Base-by-base conservation (phyloP, 2,888 invertebrate species). In the Harmothoe impar region DNA sequence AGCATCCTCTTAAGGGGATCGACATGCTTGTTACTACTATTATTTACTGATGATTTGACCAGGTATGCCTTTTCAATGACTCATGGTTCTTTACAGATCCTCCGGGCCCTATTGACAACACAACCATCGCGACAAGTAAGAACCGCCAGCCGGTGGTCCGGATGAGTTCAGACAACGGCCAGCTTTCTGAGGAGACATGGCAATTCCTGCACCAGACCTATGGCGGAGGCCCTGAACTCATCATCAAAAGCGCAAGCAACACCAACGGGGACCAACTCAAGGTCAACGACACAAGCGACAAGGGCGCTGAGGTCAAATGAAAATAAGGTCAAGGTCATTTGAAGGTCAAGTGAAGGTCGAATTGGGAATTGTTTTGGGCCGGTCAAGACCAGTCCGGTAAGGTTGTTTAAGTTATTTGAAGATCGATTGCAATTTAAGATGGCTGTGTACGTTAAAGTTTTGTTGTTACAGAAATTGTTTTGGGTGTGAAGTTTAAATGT, bases 41-140 rank as follows among this genome's bases (percentile, higher is more conserved):
- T n/a, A n/a, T n/a, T n/a, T n/a, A n/a, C n/a, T n/a, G n/a, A n/a
- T n/a, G n/a, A n/a, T n/a, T n/a, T n/a, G n/a, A n/a, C n/a, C n/a
- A n/a, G n/a, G n/a, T n/a, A n/a, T n/a, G n/a, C n/a, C n/a, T n/a
- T n/a, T n/a, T n/a, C n/a, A n/a, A n/a, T n/a, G n/a, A n/a, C n/a
- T n/a, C n/a, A n/a, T n/a, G n/a, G n/a, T n/a, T n/a, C n/a, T 10
- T 43, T 62, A 77, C 96, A 93, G 98, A 98, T 93, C 97, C 98
- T 35, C 98, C 99, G 43, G 98, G 97, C 5, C 98, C 98, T 0
- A 98, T 99, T 86, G 98, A 98, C 96, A 99, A 99, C 96, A 96
- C 97, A 33, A 97, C 97, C 91, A 98, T 98, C 91, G 97, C 97
- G 81, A 92, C 93, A 5, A 93, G 92, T 89, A 95, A 95, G 89